A percentile compares a stretch with the other conserved stretches of the same genome.
These are phyloP conservation scores for Dascillus cervinus DNA, from an alignment of 2,888 invertebrate species.

Conservation along the genomic window DNA sequence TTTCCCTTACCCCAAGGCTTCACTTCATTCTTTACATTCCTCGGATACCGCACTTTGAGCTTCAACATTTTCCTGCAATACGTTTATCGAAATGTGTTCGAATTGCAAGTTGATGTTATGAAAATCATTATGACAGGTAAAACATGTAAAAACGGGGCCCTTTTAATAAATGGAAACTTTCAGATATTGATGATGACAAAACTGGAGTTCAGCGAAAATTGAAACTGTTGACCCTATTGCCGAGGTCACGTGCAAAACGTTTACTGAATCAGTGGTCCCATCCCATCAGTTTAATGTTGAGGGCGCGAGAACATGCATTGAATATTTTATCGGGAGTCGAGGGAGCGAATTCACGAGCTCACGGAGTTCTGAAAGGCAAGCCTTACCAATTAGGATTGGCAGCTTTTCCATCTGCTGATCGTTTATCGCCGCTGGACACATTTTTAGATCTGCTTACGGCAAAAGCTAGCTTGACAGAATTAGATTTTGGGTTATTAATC, in stretches of 20 bases:
- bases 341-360: constrained; percentile 34
- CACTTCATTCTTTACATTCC: constrained; percentile 80
- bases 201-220: constrained; percentile 63
- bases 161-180: constrained; percentile 8
- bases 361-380: constrained; percentile 27
- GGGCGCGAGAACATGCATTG: constrained; percentile 74
- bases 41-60: constrained; percentile 71
- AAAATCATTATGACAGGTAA: constrained; percentile 74
- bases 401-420: constrained; percentile 64
- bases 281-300: constrained; percentile 66
- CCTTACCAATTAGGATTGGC: constrained; percentile 49
- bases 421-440: constrained; percentile 72
- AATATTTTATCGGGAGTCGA: constrained; percentile 70
- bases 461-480: constrained; percentile 76
- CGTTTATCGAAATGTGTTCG: constrained; percentile 74
- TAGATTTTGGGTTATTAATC: constrained; percentile 78
- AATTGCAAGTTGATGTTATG: constrained; percentile 80
- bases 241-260: constrained; percentile 70
- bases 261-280: constrained; percentile 71
- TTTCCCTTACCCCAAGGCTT: constrained; percentile 83
- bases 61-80: constrained; percentile 78
- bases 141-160: background rate
- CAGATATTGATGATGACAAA: constrained; percentile 45
- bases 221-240: constrained; percentile 63
- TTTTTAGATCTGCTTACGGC: constrained; percentile 79